Percentiles rank a stretch among this genome's conserved stretches.
These are phyloP conservation scores for Acrocephalus arundinaceus DNA, from an alignment of 2,113 vertebrate genomes.

Conservation along the genomic window DNA sequence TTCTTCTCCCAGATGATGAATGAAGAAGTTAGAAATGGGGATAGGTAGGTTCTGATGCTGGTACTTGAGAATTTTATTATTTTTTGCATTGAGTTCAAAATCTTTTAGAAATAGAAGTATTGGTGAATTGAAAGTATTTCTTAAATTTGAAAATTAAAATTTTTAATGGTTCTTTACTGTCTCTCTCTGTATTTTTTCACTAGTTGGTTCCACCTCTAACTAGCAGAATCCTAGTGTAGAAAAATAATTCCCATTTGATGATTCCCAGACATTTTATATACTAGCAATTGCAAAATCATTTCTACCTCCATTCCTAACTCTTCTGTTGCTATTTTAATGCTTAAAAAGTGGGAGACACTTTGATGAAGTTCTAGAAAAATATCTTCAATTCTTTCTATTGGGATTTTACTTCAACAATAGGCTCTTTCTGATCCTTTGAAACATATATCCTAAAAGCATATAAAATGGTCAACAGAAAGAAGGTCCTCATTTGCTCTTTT, in stretches of 20 bases:
- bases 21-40: background rate
- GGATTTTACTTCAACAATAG: background rate
- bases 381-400: background rate
- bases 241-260: background rate
- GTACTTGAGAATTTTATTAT: background rate
- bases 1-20: background rate
- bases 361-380: background rate
- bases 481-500: background rate
- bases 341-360: background rate
- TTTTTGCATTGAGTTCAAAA: background rate
- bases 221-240: background rate
- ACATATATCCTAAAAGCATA: background rate
- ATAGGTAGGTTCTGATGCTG: background rate
- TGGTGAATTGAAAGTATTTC: background rate
- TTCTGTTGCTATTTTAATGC: background rate
- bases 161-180: background rate
- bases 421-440: background rate
- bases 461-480: background rate
- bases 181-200: background rate
- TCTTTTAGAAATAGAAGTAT: background rate
- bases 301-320: background rate
- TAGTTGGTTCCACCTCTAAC: background rate
- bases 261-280: background rate
- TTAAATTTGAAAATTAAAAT: background rate
- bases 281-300: background rate